Evolutionary conservation across 2,888 invertebrate species (phyloP).

Genomic region (Mesopsocus fuscifrons): DNA sequence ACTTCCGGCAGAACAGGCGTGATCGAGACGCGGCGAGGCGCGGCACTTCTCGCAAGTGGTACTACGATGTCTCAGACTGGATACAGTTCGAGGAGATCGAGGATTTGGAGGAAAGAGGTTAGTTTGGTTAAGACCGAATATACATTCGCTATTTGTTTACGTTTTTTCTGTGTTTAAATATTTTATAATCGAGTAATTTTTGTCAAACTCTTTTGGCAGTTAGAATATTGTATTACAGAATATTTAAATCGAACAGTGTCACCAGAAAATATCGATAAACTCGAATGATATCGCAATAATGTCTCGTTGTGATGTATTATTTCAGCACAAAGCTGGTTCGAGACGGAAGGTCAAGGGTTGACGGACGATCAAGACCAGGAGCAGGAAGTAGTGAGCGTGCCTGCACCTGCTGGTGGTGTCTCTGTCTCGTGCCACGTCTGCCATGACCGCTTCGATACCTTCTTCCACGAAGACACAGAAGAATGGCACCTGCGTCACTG

Average conservation of each 20-base stretch:
- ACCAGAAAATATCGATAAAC: too few relatives aligned
- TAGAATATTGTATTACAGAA: constrained; percentile 3
- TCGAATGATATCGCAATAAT: too few relatives aligned
- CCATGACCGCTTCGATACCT: constrained; percentile 82
- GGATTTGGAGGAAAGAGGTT: constrained; percentile 72
- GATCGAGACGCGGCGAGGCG: constrained; percentile 71
- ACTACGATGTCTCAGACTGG: constrained; percentile 80
- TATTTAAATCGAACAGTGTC: too few relatives aligned
- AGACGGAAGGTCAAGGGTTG: constrained; percentile 37
- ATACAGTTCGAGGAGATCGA: constrained; percentile 86
- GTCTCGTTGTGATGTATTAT: too few relatives aligned
- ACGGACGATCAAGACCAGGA: constrained; percentile 32
- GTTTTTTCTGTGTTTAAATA: constrained; percentile 7
- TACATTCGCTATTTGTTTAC: too few relatives aligned
- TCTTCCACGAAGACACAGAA: constrained; percentile 92
- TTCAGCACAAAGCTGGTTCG: constrained; percentile 74
- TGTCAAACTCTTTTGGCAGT: too few relatives aligned
- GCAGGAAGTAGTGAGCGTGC: constrained; percentile 46
- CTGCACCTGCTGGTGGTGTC: constrained; percentile 42
- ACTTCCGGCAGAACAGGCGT: constrained; percentile 82
- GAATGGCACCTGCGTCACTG: constrained; percentile 91
- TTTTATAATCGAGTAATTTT: constrained; percentile 8
- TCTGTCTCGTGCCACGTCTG: constrained; percentile 70
- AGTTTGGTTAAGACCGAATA: constrained; percentile 15
- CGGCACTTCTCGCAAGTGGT: constrained; percentile 75